Percentiles rank a stretch among this genome's conserved stretches.
Conservation (phyloP, 2,888 invertebrate genomes). For the Acronicta leporina region DNA sequence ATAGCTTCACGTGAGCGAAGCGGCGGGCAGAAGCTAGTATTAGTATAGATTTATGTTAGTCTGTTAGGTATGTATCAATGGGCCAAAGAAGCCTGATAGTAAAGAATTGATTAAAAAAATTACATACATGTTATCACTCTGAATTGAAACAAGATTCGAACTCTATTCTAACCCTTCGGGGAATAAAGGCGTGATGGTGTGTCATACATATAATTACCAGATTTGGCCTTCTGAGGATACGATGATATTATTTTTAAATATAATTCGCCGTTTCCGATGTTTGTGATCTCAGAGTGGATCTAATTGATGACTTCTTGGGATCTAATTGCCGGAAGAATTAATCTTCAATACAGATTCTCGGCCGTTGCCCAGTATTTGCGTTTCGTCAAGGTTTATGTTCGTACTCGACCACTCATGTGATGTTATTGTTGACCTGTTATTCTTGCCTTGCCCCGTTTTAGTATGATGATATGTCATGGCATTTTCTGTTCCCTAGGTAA, state of each 20-base stretch:
- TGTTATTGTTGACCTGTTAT: constrained; percentile 11
- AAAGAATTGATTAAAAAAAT: no score
- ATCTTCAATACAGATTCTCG: constrained; percentile 40
- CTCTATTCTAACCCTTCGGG: no score
- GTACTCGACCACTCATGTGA: constrained; percentile 30
- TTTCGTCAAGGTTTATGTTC: constrained; percentile 40
- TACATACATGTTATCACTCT: no score
- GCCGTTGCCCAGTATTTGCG: constrained; percentile 35
- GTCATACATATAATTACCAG: no score
- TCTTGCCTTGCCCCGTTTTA: constrained; percentile 39
- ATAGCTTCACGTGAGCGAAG: no score
- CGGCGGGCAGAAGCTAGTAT: no score
- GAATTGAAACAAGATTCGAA: no score
- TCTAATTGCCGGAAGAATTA: constrained; percentile 54
- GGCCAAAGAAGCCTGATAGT: no score
- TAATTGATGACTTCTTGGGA: constrained; percentile 46
- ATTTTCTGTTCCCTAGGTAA: no score
- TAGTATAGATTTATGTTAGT: no score
- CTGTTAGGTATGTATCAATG: no score
- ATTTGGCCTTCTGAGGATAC: background rate
- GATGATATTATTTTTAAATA: constrained; percentile 23
- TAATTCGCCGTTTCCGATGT: constrained; percentile 37
- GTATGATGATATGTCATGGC: background rate
- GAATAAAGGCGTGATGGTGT: no score
- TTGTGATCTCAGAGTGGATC: constrained; percentile 38